Evolutionary conservation across 2,113 vertebrate species (phyloP).

Genomic region (Prietella phreatophila): DNA sequence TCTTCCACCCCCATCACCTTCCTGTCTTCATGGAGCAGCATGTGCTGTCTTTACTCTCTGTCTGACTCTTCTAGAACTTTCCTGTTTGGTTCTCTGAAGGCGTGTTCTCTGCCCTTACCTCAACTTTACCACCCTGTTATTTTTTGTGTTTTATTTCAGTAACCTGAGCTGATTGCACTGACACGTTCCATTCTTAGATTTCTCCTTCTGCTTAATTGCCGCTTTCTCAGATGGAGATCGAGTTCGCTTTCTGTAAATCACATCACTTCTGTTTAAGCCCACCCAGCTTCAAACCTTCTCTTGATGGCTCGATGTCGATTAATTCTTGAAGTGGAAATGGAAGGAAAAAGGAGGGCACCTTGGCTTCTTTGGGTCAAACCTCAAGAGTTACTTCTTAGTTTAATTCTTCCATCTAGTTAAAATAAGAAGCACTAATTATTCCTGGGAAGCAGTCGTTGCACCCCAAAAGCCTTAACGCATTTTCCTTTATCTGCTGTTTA

Average conservation of each 20-base stretch:
- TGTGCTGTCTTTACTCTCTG: neutral
- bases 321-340: neutral
- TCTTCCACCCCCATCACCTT: constrained; percentile 70
- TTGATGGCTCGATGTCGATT: neutral
- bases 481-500: constrained; percentile 6
- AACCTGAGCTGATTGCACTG: neutral
- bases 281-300: neutral
- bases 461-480: neutral
- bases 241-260: neutral
- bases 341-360: neutral
- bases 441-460: neutral
- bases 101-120: neutral
- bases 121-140: neutral
- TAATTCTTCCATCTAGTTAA: neutral
- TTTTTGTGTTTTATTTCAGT: neutral
- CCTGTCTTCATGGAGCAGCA: constrained; percentile 64
- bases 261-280: neutral
- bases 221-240: neutral
- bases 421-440: constrained; percentile 4
- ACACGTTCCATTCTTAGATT: neutral
- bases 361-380: neutral
- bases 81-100: neutral
- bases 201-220: neutral
- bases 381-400: neutral
- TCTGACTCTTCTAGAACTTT: neutral